A percentile compares a stretch with the other conserved stretches of the same genome.
Evolutionary conservation across 2,797 vertebrate genomes (phyloP).

Genomic region (Leucoraja ocellata): DNA sequence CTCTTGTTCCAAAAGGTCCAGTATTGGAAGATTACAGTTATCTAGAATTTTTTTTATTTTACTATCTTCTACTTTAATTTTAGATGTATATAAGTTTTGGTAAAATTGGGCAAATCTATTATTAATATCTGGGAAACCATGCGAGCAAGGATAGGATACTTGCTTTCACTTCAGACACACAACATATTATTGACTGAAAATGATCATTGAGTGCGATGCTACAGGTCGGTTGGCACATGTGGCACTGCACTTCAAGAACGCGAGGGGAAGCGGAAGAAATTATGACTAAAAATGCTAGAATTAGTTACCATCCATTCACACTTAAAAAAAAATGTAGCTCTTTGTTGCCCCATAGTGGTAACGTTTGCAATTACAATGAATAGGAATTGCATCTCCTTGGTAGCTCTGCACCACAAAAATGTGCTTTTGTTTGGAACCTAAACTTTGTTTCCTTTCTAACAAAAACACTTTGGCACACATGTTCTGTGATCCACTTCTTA

Average conservation of each 20-base stretch:
- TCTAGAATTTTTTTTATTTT: no score
- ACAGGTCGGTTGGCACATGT: not conserved
- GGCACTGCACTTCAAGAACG: not conserved
- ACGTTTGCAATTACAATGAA: slow-evolving; percentile 2
- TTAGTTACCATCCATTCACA: not conserved
- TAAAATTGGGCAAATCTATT: no score
- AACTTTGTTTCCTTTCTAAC: not conserved
- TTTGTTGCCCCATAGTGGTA: slow-evolving; percentile 22
- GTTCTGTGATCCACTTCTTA: not conserved
- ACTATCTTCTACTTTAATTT: no score
- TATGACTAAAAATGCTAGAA: not conserved
- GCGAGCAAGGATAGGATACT: not conserved
- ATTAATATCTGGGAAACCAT: not conserved
- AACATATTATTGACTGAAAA: not conserved
- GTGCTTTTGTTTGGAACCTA: not conserved
- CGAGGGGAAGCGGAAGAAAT: not conserved
- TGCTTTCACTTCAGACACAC: not conserved
- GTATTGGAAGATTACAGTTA: no score
- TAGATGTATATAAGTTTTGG: no score
- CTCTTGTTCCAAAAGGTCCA: no score
- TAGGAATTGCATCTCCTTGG: not conserved
- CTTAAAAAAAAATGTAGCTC: not conserved
- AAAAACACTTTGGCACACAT: not conserved
- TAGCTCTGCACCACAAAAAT: not conserved
- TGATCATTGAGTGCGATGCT: no score